Conservation (phyloP, 2,797 vertebrate species). For the Sebastes umbrosus region DNA sequence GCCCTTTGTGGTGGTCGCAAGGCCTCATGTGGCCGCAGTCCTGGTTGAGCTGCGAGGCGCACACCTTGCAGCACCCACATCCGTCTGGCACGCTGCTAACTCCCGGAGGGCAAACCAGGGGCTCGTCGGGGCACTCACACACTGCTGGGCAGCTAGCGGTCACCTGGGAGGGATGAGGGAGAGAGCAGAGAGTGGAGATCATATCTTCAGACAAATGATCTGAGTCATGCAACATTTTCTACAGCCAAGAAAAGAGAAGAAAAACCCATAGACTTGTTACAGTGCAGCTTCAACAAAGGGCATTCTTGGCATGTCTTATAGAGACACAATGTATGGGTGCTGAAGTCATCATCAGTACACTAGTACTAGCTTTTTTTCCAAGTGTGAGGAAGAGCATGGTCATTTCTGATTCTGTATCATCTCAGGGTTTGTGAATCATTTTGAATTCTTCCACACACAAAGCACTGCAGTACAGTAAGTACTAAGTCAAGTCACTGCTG, state of each 20-base stretch:
- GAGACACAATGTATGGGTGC: not conserved
- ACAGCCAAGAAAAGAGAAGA: not conserved
- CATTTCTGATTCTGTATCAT: not conserved
- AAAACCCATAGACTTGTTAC: not conserved
- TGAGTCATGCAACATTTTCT: not conserved
- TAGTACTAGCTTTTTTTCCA: not conserved
- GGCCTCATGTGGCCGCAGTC: conserved; percentile 77
- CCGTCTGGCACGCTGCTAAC: conserved; percentile 75
- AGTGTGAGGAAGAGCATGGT: not conserved
- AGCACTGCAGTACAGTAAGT: not conserved
- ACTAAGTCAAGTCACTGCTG: conserved; percentile 22
- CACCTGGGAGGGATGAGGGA: conserved; percentile 64
- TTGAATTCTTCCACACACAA: conserved; percentile 1
- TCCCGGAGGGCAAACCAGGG: conserved; percentile 72
- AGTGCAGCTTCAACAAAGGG: not conserved
- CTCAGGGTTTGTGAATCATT: not conserved
- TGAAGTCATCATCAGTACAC: not conserved
- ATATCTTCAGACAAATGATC: not conserved
- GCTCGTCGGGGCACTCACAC: conserved; percentile 68
- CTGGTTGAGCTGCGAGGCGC: conserved; percentile 83
- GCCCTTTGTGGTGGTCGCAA: conserved; percentile 85
- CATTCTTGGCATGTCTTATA: not conserved
- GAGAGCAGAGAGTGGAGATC: not conserved
- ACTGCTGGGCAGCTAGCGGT: conserved; percentile 69
- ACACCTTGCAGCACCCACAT: conserved; percentile 84